These are phyloP conservation scores for Orgyia antiqua DNA, from an alignment of 2,888 invertebrate genomes.

Conservation along the genomic window DNA sequence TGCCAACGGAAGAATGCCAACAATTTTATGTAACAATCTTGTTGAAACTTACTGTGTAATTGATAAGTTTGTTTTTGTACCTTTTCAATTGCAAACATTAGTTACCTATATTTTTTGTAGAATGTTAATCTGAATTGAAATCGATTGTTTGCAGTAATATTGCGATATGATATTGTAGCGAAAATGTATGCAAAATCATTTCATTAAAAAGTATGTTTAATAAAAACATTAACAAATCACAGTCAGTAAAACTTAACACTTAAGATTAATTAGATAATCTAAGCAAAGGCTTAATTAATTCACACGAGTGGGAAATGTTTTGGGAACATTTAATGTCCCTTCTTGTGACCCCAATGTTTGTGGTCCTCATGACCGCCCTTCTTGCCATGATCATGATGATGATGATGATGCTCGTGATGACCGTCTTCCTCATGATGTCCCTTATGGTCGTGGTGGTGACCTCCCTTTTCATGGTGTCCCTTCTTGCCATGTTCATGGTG, in stretches of 20 bases:
- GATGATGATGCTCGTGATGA: conserved; percentile 86
- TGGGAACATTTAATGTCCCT: conserved; percentile 53
- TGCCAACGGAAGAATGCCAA: conserved; percentile 63
- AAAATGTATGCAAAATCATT: conserved; percentile 2
- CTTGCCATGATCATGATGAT: conserved; percentile 86
- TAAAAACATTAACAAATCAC: conserved; percentile 55
- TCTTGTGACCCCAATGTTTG: conserved; percentile 87
- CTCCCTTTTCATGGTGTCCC: conserved; percentile 88
- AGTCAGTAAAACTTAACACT: conserved; percentile 52
- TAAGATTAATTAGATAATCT: conserved; percentile 53
- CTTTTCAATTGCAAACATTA: conserved; percentile 25
- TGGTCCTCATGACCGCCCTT: conserved; percentile 89
- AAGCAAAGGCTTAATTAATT: conserved; percentile 46
- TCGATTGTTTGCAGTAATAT: conserved; percentile 1
- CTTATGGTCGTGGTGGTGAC: conserved; percentile 87
- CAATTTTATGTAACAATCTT: conserved; percentile 72
- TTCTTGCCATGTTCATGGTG: conserved; percentile 89
- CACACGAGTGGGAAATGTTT: conserved; percentile 27
- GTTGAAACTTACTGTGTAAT: conserved; percentile 67
- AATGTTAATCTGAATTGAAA: conserved; percentile 1
- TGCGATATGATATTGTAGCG: conserved; percentile 1
- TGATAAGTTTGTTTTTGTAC: conserved; percentile 52
- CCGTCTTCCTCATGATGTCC: conserved; percentile 89
- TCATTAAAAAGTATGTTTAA: conserved; percentile 35
- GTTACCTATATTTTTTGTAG: conserved; percentile 5